Percentiles rank a stretch among this genome's conserved stretches.
Conservation (phyloP, 2,797 vertebrate species). For the Acrossocheilus fasciatus region DNA sequence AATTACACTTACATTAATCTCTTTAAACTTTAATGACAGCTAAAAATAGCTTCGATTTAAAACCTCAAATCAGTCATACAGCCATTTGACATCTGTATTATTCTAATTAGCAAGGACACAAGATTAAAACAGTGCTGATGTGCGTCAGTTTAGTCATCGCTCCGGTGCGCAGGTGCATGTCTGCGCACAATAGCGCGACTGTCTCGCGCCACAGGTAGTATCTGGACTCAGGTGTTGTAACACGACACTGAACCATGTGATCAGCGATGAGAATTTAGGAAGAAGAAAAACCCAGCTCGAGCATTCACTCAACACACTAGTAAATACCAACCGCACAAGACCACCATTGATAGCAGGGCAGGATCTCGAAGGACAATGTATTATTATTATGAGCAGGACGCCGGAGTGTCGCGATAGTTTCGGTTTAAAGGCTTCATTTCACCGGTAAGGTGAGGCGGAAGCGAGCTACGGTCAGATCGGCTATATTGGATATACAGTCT, state of each 20-base stretch:
- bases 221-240: slow-evolving; percentile 82
- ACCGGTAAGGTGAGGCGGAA: slow-evolving; percentile 77
- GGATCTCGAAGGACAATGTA: slow-evolving; percentile 9
- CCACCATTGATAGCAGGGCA: not conserved
- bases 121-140: not conserved
- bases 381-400: slow-evolving; percentile 10
- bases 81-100: not conserved
- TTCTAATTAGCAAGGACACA: not conserved
- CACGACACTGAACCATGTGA: slow-evolving; percentile 79
- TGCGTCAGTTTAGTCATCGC: slow-evolving; percentile 37
- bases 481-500: not conserved
- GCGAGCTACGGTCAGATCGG: slow-evolving; percentile 44
- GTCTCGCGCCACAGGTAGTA: slow-evolving; percentile 75
- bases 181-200: slow-evolving; percentile 76
- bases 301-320: slow-evolving; percentile 21
- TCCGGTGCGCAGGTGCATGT: slow-evolving; percentile 62
- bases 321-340: slow-evolving; percentile 13
- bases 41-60: not conserved
- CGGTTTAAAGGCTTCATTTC: slow-evolving; percentile 11
- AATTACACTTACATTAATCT: not conserved
- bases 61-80: not conserved
- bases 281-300: slow-evolving; percentile 42
- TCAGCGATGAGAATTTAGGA: slow-evolving; percentile 67
- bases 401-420: slow-evolving; percentile 11
- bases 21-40: not conserved